phyloP scores from a whole-genome alignment of 2,113 vertebrate genomes.

The Hassar affinis region DNA sequence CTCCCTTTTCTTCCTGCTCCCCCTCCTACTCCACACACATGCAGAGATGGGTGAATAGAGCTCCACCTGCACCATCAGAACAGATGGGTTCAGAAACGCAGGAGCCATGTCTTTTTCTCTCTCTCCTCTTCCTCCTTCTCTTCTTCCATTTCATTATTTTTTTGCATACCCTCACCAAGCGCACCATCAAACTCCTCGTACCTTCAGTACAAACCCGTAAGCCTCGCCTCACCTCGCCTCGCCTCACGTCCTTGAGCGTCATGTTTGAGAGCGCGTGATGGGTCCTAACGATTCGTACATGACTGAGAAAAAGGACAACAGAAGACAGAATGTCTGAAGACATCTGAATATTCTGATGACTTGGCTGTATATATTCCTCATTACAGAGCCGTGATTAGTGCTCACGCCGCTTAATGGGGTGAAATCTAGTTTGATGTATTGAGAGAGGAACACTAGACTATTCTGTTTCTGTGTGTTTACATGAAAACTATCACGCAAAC shows the following conservation, averaged over 20 bases:
- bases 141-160: constrained; percentile 50
- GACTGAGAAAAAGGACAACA: constrained; percentile 33
- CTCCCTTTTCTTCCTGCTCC: constrained; percentile 68
- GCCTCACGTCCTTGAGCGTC: constrained; percentile 7
- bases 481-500: too few species aligned
- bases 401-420: neutral
- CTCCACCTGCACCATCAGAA: constrained; percentile 78
- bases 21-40: constrained; percentile 45
- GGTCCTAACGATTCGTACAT: neutral
- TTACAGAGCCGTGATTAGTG: neutral
- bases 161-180: constrained; percentile 52
- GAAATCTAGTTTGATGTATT: neutral
- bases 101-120: constrained; percentile 63
- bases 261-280: neutral
- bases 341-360: constrained; percentile 42
- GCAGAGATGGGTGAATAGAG: constrained; percentile 71
- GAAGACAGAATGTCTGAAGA: constrained; percentile 44
- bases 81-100: constrained; percentile 78
- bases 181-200: constrained; percentile 49
- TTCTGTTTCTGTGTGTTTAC: too few species aligned
- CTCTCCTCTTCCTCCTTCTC: constrained; percentile 37
- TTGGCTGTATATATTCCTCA: constrained; percentile 45
- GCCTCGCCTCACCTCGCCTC: neutral
- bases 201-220: neutral
- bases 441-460: too few species aligned